Percentiles rank a stretch among this genome's conserved stretches.
Conservation (phyloP, 2,888 invertebrate species). For the Morinoia aosen region DNA sequence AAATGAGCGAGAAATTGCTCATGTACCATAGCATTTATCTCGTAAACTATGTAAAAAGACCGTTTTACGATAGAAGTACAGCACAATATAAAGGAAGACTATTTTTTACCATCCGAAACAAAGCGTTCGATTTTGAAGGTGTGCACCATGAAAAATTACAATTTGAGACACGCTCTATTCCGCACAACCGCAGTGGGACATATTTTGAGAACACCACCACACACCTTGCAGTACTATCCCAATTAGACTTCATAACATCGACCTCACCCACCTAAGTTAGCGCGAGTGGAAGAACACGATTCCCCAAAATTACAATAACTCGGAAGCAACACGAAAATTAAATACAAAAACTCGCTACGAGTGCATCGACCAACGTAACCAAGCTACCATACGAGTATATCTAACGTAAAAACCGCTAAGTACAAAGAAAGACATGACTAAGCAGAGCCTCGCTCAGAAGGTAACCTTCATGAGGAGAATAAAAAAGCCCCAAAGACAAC, state of each 20-base stretch:
- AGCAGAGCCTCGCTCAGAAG: constrained; percentile 73
- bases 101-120: neutral
- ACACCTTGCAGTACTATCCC: neutral
- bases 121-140: neutral
- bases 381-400: neutral
- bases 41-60: neutral
- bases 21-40: neutral
- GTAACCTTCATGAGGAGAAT: constrained; percentile 82
- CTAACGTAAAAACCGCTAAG: neutral
- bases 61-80: too few relatives aligned
- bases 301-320: neutral
- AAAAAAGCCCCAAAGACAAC: constrained; percentile 88
- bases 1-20: neutral
- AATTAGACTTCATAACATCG: neutral
- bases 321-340: neutral
- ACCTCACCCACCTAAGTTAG: neutral
- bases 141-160: neutral
- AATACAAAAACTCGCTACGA: neutral
- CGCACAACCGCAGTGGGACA: neutral
- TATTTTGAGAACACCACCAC: too few relatives aligned
- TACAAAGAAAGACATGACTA: neutral
- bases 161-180: neutral
- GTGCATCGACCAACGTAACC: neutral
- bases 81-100: too few relatives aligned
- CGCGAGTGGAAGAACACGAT: neutral